phyloP scores from a whole-genome alignment of 2,113 vertebrate species.

The Pithys albifrons region DNA sequence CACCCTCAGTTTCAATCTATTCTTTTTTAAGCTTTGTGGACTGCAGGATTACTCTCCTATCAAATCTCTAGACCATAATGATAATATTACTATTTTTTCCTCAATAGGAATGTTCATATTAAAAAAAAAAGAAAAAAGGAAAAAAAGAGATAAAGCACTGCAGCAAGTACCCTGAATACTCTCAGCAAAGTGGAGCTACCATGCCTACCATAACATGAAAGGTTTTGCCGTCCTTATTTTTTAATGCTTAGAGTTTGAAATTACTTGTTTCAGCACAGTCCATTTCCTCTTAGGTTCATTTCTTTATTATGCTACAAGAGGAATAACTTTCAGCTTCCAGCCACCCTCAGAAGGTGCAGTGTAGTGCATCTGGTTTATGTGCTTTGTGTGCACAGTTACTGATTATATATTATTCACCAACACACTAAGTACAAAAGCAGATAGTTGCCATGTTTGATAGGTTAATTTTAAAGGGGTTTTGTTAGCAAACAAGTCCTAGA shows the following conservation, averaged over 20 bases:
- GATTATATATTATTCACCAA: conserved; percentile 10
- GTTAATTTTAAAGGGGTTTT: conserved; percentile 42
- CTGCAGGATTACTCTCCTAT: neutral
- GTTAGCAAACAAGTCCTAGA: conserved; percentile 30
- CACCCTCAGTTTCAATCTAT: neutral
- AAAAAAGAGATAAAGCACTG: neutral
- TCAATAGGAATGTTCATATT: neutral
- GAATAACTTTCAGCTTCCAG: neutral
- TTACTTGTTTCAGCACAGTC: neutral
- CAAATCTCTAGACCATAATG: neutral
- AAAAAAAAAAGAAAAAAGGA: neutral
- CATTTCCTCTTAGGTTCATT: neutral
- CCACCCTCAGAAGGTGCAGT: neutral
- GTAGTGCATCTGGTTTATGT: neutral
- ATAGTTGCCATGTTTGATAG: neutral
- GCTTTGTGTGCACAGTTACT: neutral
- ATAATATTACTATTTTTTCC: neutral
- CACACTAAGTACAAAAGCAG: neutral
- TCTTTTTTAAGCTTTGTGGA: neutral
- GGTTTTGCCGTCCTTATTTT: neutral
- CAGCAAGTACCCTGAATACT: neutral
- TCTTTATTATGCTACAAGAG: neutral
- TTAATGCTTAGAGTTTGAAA: neutral
- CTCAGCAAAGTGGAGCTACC: neutral
- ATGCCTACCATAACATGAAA: neutral